Evolutionary conservation across 2,797 vertebrate genomes (phyloP), one percentile per base, ranked within the genome.

Genomic region (Catharus ustulatus): DNA sequence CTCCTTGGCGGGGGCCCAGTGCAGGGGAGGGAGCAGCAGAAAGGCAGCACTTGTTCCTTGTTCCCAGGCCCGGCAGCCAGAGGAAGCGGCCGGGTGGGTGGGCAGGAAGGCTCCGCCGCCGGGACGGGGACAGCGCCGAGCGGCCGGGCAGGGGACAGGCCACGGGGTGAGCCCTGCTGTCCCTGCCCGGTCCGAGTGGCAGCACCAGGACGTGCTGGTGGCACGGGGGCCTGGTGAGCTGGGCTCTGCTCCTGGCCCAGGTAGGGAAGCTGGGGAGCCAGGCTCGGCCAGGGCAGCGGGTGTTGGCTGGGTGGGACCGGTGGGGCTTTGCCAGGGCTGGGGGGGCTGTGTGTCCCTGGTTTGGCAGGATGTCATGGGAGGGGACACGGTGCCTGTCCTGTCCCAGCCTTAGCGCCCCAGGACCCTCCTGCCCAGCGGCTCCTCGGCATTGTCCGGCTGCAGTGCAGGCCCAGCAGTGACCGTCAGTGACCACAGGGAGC

Each of bases 41-140:
- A 71, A 87, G 87, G 93, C 87, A n/a, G 73, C 10, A 5, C 87
- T 69, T 80, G 91, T 87, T 87, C 91, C 87, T 69, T 80, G 91
- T 87, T 87, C 91, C 82, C 75, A 80, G 76, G 45, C 84, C 76
- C 34, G 5, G 58, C 15, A 52, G 11, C 10, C 12, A 1, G 82
- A 89, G 93, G 93, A 91, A 87, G 82, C 20, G 77, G 86, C 63
- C 27, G 61, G 62, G 54, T 40, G 87, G 90, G 74, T 66, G 93
- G 77, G 90, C 91, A 89, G 94, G 85, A 94, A 91, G 92, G 84
- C 76, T 58, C 38, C 38, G 42, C 40, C 43, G 23, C 32, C 1
- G 94, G 81, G 84, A 67, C 30, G 4, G 57, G 71, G 23, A 61
- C 14, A 29, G 81, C 40, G 23, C 67, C 15, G 76, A 42, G 59